Evolutionary conservation across 2,888 invertebrate genomes (phyloP), one percentile per base, ranked within the genome.

Genomic region (Ypsolopha sequella): DNA sequence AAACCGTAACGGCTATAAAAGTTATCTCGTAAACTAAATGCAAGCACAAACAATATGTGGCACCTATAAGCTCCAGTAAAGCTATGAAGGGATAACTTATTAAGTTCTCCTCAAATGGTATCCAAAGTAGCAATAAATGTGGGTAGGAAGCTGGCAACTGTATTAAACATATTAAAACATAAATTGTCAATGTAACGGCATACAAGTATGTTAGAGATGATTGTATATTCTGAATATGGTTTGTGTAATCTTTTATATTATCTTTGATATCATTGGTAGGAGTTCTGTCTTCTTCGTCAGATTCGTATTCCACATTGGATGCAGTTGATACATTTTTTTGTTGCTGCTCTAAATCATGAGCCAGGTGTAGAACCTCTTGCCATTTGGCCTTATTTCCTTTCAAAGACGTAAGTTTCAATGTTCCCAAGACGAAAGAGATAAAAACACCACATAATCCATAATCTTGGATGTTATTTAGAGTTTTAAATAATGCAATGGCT

Each of bases 121-220:
- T 52, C 80, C 79, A 81, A 10, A 61, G 60, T 0, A 78, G 80
- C n/a, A 84, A 56, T 43, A 82, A 69, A 50, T 81, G 82, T 0
- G 78, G 79, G 51, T 65, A 66, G 0, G 36, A 53, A 9, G 56
- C 44, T 6, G 51, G 51, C 6, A 49, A 64, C 55, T 81, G 77
- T 10, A 68, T 54, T 55, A 79, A 80, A 0, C 82, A 80, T 1
- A 78, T 68, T 0, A 66, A 10, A n/a, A 76, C 64, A 43, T 66
- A 80, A 6, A 80, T 61, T 0, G 67, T 13, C 0, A 55, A 61
- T 0, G 81, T 78, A 14, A 66, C 67, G 7, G 52, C 53, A 52
- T 82, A 82, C 1, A 81, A 61, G 50, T 57, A 66, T 1, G 54
- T 52, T 1, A 82, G 50, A n/a, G 71, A 48, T 0, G 13, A 57